phyloP scores from a whole-genome alignment of 2,113 vertebrate species.

The Chaetops frenatus region DNA sequence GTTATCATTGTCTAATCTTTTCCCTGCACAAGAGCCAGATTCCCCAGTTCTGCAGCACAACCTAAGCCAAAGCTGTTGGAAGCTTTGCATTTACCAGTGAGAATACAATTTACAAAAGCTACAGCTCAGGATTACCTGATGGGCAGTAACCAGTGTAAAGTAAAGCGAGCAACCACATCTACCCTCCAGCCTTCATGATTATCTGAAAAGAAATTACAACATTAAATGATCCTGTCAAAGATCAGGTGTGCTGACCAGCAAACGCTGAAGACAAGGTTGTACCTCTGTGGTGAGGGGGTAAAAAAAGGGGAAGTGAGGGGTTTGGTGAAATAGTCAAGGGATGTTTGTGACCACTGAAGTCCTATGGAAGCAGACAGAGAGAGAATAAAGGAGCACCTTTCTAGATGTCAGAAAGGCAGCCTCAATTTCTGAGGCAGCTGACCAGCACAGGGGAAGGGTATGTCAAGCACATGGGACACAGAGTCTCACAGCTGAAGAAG shows the following conservation, averaged over 20 bases:
- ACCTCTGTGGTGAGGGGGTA: not conserved
- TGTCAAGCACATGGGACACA: rapidly evolving
- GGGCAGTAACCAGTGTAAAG: not conserved
- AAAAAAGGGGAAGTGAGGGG: rapidly evolving
- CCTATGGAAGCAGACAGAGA: not conserved
- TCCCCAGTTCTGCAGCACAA: not conserved
- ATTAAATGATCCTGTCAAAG: not conserved
- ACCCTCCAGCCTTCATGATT: not conserved
- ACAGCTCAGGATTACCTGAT: not conserved
- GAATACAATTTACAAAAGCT: not conserved
- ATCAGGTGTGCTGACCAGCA: not conserved
- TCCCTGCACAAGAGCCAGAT: not conserved
- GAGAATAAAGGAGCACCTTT: not conserved
- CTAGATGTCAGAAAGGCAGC: not conserved
- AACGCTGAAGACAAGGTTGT: not conserved
- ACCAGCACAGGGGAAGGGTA: not conserved
- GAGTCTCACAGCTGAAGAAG: not conserved
- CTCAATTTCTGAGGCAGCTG: not conserved
- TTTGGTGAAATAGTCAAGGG: not conserved
- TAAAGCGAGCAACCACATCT: not conserved
- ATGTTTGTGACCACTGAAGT: not conserved
- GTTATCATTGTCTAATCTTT: not conserved
- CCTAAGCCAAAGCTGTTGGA: not conserved
- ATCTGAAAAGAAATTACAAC: not conserved
- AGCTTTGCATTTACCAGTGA: not conserved